Evolutionary conservation across 1,140 invertebrate species (phyloP).

Genomic region (Babylonia areolata): DNA sequence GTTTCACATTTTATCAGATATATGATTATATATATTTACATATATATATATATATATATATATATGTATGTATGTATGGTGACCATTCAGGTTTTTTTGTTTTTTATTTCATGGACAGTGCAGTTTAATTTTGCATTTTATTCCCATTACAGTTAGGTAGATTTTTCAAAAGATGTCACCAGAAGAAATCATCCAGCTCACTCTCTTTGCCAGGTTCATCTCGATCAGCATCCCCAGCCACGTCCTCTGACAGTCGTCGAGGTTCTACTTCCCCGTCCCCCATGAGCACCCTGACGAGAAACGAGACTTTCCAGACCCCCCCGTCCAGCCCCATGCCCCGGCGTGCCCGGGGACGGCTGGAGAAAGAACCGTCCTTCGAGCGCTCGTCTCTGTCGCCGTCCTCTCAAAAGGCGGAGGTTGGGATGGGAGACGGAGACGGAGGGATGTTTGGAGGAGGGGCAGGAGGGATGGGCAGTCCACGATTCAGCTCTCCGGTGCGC

Average conservation of each 20-base stretch:
- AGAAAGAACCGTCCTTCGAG: conserved; percentile 65
- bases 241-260: conserved; percentile 40
- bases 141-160: too few species aligned
- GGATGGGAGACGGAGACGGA: conserved; percentile 24
- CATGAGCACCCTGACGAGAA: conserved; percentile 36
- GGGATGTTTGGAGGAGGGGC: conserved; percentile 39
- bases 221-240: conserved; percentile 59
- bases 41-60: too few species aligned
- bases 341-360: conserved; percentile 51
- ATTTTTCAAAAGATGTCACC: too few species aligned
- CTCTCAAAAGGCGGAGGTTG: conserved; percentile 23
- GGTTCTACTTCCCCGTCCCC: conserved; percentile 44
- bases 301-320: conserved; percentile 62
- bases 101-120: too few species aligned
- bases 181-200: too few species aligned
- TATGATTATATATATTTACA: too few species aligned
- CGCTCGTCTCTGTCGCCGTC: conserved; percentile 26
- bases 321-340: conserved; percentile 62
- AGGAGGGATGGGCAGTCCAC: conserved; percentile 41
- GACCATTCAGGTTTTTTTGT: too few species aligned
- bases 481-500: conserved; percentile 55
- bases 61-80: too few species aligned
- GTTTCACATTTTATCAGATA: too few species aligned
- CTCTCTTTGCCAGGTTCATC: conserved; percentile 56
- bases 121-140: too few species aligned